Evolutionary conservation across 2,113 vertebrate species (phyloP).

Genomic region (Seriola aureovittata): DNA sequence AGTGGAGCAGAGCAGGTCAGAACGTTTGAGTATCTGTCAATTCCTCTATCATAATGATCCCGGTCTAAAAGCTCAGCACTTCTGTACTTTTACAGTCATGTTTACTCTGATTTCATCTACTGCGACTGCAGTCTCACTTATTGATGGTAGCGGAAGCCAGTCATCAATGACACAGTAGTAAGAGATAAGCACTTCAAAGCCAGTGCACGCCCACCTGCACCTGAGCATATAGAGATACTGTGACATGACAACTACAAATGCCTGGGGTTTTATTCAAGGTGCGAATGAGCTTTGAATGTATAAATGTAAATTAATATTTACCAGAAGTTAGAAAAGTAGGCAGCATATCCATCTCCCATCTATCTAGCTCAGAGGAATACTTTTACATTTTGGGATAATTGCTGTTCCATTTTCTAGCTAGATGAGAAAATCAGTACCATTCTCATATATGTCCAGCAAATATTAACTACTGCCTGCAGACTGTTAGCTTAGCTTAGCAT

Average conservation of each 20-base stretch:
- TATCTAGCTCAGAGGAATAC: neutral
- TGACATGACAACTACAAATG: neutral
- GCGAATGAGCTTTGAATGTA: neutral
- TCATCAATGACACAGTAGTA: conserved; percentile 31
- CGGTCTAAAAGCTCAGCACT: conserved; percentile 47
- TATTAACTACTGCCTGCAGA: conserved; percentile 10
- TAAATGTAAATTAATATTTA: neutral
- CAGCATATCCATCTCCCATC: neutral
- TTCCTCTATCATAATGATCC: conserved; percentile 20
- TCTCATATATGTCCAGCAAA: neutral
- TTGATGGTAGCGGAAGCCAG: conserved; percentile 5
- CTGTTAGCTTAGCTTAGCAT: conserved; percentile 7
- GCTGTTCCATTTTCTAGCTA: neutral
- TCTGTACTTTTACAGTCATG: conserved; percentile 19
- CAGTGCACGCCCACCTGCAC: neutral
- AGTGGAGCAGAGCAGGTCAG: conserved; percentile 16
- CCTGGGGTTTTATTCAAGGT: neutral
- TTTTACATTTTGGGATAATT: neutral
- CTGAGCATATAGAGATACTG: neutral
- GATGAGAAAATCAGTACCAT: neutral
- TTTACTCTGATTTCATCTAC: conserved; percentile 34
- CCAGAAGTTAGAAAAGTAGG: neutral
- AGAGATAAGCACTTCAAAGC: conserved; percentile 26
- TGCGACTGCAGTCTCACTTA: conserved; percentile 11
- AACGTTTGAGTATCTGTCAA: conserved; percentile 33